Evolutionary conservation across 2,113 vertebrate genomes (phyloP).

Genomic region (Carettochelys insculpta): DNA sequence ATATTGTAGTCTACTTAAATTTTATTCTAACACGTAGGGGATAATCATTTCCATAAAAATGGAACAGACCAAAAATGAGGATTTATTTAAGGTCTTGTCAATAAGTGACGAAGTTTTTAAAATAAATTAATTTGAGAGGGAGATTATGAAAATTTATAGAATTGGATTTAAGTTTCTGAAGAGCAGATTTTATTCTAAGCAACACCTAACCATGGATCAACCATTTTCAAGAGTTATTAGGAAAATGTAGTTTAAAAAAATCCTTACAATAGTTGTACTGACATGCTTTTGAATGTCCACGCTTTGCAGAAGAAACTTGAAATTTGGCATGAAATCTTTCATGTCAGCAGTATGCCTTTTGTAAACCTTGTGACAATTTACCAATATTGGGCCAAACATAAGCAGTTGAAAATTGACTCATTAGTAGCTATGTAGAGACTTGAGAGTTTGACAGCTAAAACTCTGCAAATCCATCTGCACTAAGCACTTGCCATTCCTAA

Average conservation of each 20-base stretch:
- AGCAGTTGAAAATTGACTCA: neutral
- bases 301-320: neutral
- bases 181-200: neutral
- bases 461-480: neutral
- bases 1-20: neutral
- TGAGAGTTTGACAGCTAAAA: neutral
- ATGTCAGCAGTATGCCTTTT: neutral
- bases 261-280: neutral
- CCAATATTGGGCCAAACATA: neutral
- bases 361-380: neutral
- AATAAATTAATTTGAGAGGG: neutral
- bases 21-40: neutral
- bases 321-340: neutral
- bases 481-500: neutral
- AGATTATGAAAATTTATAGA: neutral
- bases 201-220: neutral
- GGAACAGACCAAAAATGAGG: neutral
- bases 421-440: neutral
- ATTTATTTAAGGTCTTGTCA: neutral
- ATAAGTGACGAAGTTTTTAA: neutral
- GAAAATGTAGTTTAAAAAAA: neutral
- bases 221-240: neutral
- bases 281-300: neutral
- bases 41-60: neutral
- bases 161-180: neutral